phyloP scores from a whole-genome alignment of 2,888 invertebrate species.

The Leptopilina myrica region DNA sequence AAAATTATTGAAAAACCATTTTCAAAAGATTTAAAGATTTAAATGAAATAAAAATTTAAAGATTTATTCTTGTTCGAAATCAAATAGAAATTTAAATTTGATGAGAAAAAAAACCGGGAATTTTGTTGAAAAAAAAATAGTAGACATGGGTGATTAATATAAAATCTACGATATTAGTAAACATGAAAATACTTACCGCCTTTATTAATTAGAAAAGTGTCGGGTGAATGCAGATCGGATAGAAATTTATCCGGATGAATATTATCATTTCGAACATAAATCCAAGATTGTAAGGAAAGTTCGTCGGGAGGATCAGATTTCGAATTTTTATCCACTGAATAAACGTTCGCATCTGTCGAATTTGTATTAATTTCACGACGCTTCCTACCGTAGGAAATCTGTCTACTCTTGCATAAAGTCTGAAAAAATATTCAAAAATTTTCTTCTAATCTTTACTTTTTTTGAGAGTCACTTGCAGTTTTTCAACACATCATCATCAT shows the following conservation, averaged over 20 bases:
- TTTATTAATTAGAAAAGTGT: conserved; percentile 79
- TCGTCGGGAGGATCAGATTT: conserved; percentile 68
- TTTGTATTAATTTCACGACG: conserved; percentile 53
- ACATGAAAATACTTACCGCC: background rate
- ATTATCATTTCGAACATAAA: conserved; percentile 80
- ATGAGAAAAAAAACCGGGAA: too few species aligned
- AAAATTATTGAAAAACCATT: too few species aligned
- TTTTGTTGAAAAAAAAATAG: too few species aligned
- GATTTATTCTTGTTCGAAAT: too few species aligned
- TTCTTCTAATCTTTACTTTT: background rate
- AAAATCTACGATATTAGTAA: too few species aligned
- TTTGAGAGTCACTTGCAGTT: too few species aligned
- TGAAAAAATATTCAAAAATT: conserved; percentile 31
- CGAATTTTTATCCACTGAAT: conserved; percentile 51
- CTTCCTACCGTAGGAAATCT: conserved; percentile 63
- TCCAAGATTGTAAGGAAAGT: conserved; percentile 79
- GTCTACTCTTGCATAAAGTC: conserved; percentile 50
- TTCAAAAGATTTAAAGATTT: too few species aligned
- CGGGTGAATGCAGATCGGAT: conserved; percentile 79
- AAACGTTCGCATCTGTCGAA: conserved; percentile 47
- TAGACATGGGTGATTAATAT: too few species aligned
- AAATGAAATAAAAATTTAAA: too few species aligned
- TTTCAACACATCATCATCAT: too few species aligned
- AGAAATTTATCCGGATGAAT: conserved; percentile 82
- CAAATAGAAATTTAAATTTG: too few species aligned